Evolutionary conservation across 92 coral and sea anemone genomes (phyloP).

Genomic region (Porites divaricata): DNA sequence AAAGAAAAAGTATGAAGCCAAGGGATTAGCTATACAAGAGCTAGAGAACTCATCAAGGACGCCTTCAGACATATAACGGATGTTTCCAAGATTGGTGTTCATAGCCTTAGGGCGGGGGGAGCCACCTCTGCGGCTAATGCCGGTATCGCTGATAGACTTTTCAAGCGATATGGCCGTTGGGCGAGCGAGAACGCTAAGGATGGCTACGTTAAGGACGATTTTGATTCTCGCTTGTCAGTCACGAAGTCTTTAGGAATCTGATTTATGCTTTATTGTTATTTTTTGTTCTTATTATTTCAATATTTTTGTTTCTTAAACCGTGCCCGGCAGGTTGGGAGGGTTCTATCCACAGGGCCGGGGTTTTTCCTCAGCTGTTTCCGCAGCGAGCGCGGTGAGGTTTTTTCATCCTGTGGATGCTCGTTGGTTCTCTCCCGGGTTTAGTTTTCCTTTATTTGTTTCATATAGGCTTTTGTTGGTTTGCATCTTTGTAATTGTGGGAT

Average conservation of each 20-base stretch:
- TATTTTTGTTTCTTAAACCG: background rate
- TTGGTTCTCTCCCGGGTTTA: conserved; percentile 1
- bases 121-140: conserved; percentile 36
- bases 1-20: conserved; percentile 40
- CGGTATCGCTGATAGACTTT: conserved; percentile 27
- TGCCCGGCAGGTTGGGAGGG: background rate
- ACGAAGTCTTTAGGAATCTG: background rate
- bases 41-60: conserved; percentile 35
- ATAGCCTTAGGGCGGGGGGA: conserved; percentile 48
- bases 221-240: conserved; percentile 40
- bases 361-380: conserved; percentile 5
- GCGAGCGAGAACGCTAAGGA: conserved; percentile 56
- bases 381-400: background rate
- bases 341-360: background rate
- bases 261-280: no score
- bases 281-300: no score
- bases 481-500: no score
- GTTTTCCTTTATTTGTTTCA: background rate
- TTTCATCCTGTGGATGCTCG: conserved; percentile 10
- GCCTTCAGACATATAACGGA: conserved; percentile 51
- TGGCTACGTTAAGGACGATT: conserved; percentile 59
- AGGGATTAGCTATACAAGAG: conserved; percentile 30
- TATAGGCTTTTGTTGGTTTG: no score
- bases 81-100: conserved; percentile 15
- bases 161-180: conserved; percentile 45